Evolutionary conservation across 2,797 vertebrate species (phyloP), one percentile per base, ranked within the genome.

Genomic region (Lemur catta): DNA sequence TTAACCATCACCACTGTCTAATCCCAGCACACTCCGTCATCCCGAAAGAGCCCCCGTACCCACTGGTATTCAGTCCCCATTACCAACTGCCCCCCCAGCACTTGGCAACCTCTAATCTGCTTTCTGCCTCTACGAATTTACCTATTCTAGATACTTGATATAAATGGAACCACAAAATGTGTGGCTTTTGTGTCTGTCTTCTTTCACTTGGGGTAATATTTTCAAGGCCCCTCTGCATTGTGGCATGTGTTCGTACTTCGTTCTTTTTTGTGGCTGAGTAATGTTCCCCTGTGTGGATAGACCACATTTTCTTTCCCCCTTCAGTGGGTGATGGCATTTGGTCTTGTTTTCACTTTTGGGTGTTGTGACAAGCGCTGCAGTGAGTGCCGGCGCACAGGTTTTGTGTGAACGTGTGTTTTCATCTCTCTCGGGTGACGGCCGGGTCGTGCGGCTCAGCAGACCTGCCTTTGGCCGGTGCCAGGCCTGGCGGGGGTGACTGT

Each of bases 271-370:
- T 3, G 43, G 38, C 81, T 13, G 15, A 12, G 2, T 63, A 1
- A 4, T 24, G 4, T 22, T 76, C 76, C 30, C 76, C 30, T 59
- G 0, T 1, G 0, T 0, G 12, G 18, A 12, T 15, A 1, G 0
- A 0, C 30, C 12, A 0, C 2, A 0, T 4, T n/a, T 15, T 4
- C 0, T n/a, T 14, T 4, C 2, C 2, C 6, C 0, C 1, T 6
- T n/a, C 4, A 0, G 18, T 65, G 8, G 30, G 2, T 2, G 38
- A 10, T 1, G 28, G 38, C 26, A 0, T 57, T 0, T 2, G 79
- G 75, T 3, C 43, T 33, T 2, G 13, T 57, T 18, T 41, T 41
- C n/a, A 2, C 38, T 1, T n/a, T 20, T 1, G 17, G 20, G 15
- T 30, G 0, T 1, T 13, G 38, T 7, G 72, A 59, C 0, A 0